These are phyloP conservation scores for Deroptyus accipitrinus DNA, from an alignment of 2,113 vertebrate genomes.

Conservation along the genomic window DNA sequence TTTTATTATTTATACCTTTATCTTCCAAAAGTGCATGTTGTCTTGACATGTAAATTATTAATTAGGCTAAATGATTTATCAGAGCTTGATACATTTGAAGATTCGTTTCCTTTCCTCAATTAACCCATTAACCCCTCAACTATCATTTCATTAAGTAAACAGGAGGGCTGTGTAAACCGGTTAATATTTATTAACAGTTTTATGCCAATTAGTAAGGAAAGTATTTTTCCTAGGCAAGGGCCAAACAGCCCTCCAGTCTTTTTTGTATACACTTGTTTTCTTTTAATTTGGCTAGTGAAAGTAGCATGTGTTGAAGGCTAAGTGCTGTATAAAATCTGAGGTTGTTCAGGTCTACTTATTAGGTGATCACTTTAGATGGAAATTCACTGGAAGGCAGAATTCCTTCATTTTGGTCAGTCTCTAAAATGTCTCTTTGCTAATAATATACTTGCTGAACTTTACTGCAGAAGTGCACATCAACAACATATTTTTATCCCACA, in stretches of 20 bases:
- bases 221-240: conserved; percentile 2
- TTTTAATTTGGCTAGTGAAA: conserved; percentile 30
- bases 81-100: conserved; percentile 16
- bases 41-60: conserved; percentile 22
- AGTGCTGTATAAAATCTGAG: background rate
- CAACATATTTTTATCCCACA: background rate
- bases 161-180: background rate
- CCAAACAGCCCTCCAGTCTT: conserved; percentile 33
- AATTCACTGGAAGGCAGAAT: background rate
- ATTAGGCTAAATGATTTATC: conserved; percentile 42
- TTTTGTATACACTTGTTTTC: background rate
- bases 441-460: background rate
- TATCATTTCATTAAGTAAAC: conserved; percentile 39
- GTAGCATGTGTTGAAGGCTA: conserved; percentile 15
- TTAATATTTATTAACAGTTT: conserved; percentile 46
- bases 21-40: background rate
- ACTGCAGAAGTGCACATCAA: background rate
- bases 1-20: background rate
- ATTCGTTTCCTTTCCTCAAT: conserved; percentile 28
- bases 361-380: background rate
- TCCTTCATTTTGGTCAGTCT: background rate
- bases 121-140: conserved; percentile 67
- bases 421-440: background rate
- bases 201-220: conserved; percentile 52
- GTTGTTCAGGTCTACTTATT: background rate